Conservation (phyloP, 2,113 vertebrate genomes). For the cattle (Bos taurus) region DNA sequence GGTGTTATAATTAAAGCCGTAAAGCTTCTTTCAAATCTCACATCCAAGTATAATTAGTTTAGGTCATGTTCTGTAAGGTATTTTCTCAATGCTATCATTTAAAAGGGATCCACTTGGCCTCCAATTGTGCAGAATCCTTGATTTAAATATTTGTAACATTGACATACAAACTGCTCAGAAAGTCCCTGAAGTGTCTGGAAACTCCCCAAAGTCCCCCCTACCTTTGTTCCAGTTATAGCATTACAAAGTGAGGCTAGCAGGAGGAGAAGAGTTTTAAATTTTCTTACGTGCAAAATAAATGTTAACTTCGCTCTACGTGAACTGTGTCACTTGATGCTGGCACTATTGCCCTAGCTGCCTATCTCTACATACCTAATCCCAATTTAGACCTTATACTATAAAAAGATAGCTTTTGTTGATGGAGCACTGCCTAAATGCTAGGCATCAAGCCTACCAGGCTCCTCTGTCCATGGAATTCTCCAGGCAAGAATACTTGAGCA, state of each 20-base stretch:
- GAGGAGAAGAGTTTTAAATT: not conserved
- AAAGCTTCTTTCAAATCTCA: conserved; percentile 33
- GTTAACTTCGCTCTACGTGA: not conserved
- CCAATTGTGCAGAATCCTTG: not conserved
- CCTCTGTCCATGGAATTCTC: not conserved
- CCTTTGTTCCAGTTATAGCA: not conserved
- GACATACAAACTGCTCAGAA: conserved; percentile 29
- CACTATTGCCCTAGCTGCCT: not conserved
- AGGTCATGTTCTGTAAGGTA: not conserved
- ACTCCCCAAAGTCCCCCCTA: not conserved
- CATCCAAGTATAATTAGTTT: not conserved
- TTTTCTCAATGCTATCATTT: not conserved
- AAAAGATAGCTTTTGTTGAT: not conserved
- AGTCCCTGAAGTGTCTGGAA: conserved; percentile 42
- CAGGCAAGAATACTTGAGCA: not conserved
- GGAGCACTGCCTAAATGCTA: not conserved
- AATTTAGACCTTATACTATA: not conserved
- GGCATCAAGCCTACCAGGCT: not conserved
- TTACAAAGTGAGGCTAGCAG: not conserved
- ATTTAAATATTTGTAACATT: not conserved
- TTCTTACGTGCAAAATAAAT: not conserved
- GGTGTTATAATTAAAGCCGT: conserved; percentile 58
- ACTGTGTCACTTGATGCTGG: not conserved
- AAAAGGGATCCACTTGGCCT: not conserved
- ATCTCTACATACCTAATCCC: not conserved